Evolutionary conservation across 2,797 vertebrate species (phyloP), one percentile per base, ranked within the genome.

Genomic region (Coregonus sp.): DNA sequence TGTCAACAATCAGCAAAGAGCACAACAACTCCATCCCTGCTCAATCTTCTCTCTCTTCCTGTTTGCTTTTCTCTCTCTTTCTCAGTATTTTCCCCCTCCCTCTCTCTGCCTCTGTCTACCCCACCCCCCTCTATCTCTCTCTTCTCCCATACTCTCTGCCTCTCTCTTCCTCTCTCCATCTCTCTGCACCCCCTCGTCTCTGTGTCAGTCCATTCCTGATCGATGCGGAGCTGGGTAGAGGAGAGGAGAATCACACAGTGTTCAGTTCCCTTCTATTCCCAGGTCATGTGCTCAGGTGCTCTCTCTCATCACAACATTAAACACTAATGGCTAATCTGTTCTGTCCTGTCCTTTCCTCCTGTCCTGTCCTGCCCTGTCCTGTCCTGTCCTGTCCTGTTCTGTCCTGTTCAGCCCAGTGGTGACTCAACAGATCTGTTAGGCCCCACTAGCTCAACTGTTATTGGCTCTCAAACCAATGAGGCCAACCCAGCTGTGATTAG

Each of bases 181-280:
- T 33, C 31, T 33, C 31, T 33, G 31, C 31, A 33, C 31, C 75
- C 75, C 75, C 63, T 69, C 84, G 76, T 73, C 76, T 73, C 78
- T 84, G 79, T 82, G 81, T 63, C 61, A 3, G 84, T 37, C 37
- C 37, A 37, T 37, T 1, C 37, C 5, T 5, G 37, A 86, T 90
- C 81, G n/a, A 90, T 91, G 86, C 82, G 33, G 83, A 72, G 70
- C 72, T 2, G 5, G 51, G 78, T 35, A 9, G 20, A 12, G 72
- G 14, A 5, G 61, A 29, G 74, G 74, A 61, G 82, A 79, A 78
- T 86, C 85, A 89, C 88, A 89, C 75, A 76, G 14, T 81, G 87
- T 91, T 86, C 83, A 72, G 65, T 47, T 77, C 78, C 20, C 56
- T 79, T 16, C 29, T 69, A 0, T 40, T 7, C 37, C 37, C 37